Evolutionary conservation across 2,797 vertebrate genomes (phyloP).

Genomic region (Sebastes oblongus): DNA sequence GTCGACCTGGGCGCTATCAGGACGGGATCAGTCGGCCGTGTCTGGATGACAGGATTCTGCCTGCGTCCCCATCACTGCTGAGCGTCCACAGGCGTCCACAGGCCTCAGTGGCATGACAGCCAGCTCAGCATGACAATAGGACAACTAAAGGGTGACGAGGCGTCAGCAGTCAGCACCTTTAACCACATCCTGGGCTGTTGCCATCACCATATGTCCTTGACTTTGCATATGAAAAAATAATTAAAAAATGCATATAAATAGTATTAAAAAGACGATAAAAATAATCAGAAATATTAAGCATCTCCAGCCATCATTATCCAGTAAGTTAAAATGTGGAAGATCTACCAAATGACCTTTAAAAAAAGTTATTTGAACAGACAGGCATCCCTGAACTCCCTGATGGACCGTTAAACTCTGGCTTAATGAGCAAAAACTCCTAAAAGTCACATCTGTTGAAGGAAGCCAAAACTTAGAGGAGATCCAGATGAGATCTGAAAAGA

Average conservation of each 20-base stretch:
- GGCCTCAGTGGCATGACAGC: slow-evolving; percentile 49
- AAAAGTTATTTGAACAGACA: slow-evolving; percentile 11
- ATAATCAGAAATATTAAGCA: background rate
- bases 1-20: slow-evolving; percentile 56
- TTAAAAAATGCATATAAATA: background rate
- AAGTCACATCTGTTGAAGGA: slow-evolving; percentile 17
- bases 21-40: slow-evolving; percentile 54
- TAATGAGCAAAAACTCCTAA: background rate
- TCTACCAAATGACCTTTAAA: slow-evolving; percentile 23
- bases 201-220: slow-evolving; percentile 35
- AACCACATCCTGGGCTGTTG: slow-evolving; percentile 23
- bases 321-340: background rate
- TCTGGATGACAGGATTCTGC: slow-evolving; percentile 56
- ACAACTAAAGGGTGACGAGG: slow-evolving; percentile 35
- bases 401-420: slow-evolving; percentile 2
- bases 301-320: background rate
- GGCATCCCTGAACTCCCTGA: background rate
- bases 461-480: background rate
- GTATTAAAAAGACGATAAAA: background rate
- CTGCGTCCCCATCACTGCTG: slow-evolving; percentile 24
- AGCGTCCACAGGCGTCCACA: slow-evolving; percentile 44
- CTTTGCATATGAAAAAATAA: background rate
- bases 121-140: slow-evolving; percentile 60
- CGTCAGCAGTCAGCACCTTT: slow-evolving; percentile 43
- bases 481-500: background rate